Conservation (phyloP, 2,797 vertebrate species). For the Jordanella pulchra region DNA sequence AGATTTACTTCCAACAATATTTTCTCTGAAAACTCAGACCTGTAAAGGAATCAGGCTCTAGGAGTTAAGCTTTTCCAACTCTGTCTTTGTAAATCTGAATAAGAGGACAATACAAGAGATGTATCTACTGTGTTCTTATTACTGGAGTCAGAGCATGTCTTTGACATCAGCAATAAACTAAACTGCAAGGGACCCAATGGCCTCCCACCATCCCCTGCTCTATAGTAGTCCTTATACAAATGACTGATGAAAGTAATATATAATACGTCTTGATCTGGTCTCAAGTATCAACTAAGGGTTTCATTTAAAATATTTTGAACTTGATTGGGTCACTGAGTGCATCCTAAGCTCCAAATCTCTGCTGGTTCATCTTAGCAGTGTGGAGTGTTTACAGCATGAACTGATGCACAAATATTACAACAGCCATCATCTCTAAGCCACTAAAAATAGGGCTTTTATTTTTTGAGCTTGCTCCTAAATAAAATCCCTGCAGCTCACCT, state of each 20-base stretch:
- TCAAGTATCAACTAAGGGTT: conserved; percentile 1
- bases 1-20: not conserved
- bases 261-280: not conserved
- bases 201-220: conserved; percentile 36
- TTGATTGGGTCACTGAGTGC: not conserved
- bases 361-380: not conserved
- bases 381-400: not conserved
- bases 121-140: conserved; percentile 43
- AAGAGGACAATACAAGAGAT: conserved; percentile 26
- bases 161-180: conserved; percentile 21
- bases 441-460: not conserved
- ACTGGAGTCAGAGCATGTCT: conserved; percentile 42
- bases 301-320: not conserved
- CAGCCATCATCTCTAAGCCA: not conserved
- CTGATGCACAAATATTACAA: not conserved
- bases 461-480: no score
- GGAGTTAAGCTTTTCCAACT: conserved; percentile 8
- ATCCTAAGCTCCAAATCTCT: not conserved
- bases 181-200: conserved; percentile 23
- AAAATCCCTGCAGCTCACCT: no score
- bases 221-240: conserved; percentile 43
- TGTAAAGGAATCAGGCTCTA: not conserved
- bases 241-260: not conserved
- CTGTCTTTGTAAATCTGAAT: conserved; percentile 4
- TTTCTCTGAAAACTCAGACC: conserved; percentile 11